phyloP scores from a whole-genome alignment of 2,113 vertebrate species.

The Ptyas mucosa region DNA sequence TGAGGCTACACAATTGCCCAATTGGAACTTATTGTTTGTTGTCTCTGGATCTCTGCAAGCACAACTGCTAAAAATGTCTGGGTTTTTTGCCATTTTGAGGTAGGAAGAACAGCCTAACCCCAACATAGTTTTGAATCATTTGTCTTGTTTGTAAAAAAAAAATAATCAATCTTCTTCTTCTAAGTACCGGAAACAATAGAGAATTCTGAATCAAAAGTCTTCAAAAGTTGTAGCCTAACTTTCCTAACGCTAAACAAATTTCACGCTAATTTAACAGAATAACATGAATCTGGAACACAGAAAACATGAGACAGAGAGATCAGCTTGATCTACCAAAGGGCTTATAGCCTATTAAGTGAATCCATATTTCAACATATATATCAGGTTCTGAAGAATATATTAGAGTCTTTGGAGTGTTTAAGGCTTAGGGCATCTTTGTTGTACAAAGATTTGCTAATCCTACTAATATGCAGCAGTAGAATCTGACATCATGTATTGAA shows the following conservation, averaged over 20 bases:
- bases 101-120: neutral
- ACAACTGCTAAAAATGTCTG: neutral
- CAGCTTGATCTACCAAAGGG: neutral
- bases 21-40: neutral
- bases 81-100: neutral
- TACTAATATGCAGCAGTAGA: neutral
- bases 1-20: neutral
- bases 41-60: neutral
- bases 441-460: neutral
- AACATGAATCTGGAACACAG: neutral
- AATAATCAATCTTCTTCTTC: neutral
- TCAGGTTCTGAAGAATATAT: neutral
- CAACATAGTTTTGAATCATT: neutral
- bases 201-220: neutral
- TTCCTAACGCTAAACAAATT: neutral
- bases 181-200: neutral
- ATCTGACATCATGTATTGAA: neutral
- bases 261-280: neutral
- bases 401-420: conserved; percentile 10
- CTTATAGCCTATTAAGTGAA: neutral
- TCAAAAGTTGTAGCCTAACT: neutral
- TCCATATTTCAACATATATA: neutral
- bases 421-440: neutral
- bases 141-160: neutral
- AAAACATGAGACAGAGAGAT: neutral